Percentiles rank a stretch among this genome's conserved stretches.
These are phyloP conservation scores for Zygaena filipendulae DNA, from an alignment of 2,888 invertebrate species.

Conservation along the genomic window DNA sequence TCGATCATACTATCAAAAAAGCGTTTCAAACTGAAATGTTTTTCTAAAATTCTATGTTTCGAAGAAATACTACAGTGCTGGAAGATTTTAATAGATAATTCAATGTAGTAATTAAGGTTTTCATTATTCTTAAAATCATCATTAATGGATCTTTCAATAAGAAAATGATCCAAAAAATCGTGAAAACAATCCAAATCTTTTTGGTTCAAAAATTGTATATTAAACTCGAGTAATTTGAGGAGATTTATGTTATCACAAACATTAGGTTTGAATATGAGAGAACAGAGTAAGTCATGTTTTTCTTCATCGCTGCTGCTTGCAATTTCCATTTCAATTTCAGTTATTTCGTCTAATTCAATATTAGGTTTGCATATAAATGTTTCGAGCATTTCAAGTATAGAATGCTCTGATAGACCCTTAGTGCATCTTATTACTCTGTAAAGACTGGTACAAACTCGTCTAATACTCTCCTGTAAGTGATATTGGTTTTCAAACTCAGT, in stretches of 20 bases:
- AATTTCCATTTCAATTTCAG: too few species aligned
- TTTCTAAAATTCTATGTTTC: constrained; percentile 33
- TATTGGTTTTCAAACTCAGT: constrained; percentile 40
- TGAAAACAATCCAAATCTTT: too few species aligned
- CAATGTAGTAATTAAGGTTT: too few species aligned
- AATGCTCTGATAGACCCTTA: constrained; percentile 30
- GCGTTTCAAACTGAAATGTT: constrained; percentile 30
- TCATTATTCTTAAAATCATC: constrained; percentile 23
- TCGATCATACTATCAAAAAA: constrained; percentile 27
- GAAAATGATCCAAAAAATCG: too few species aligned
- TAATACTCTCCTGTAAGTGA: constrained; percentile 43
- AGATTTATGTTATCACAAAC: too few species aligned
- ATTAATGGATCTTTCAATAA: too few species aligned
- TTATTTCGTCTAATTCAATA: constrained; percentile 32
- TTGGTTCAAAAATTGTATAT: too few species aligned
- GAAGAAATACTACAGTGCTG: constrained; percentile 25
- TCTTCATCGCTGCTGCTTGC: too few species aligned
- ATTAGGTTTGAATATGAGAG: too few species aligned
- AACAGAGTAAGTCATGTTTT: too few species aligned
- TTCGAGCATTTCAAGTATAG: constrained; percentile 38
- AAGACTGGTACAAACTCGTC: constrained; percentile 41
- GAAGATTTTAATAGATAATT: constrained; percentile 35
- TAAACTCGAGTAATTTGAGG: too few species aligned
- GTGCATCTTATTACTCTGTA: constrained; percentile 25
- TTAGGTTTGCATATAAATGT: constrained; percentile 45